Evolutionary conservation across 2,888 invertebrate species (phyloP), one percentile per base, ranked within the genome.

Genomic region (Ctena decussata): DNA sequence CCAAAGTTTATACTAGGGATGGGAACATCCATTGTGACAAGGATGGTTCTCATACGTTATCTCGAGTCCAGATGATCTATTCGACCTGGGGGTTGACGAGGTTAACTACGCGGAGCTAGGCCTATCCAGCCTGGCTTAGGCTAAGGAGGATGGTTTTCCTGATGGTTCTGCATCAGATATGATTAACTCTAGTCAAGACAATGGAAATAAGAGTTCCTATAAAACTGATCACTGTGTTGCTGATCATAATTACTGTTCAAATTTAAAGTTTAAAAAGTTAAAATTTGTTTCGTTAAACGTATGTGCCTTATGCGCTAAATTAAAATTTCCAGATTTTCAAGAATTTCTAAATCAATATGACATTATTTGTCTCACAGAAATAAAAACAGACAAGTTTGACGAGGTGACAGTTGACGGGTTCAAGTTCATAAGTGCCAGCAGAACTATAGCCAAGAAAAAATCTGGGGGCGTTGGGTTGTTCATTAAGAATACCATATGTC

Each of bases 61-160:
- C 30, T 37, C 77, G 5, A 41, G 60, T 35, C 65, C 77, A 15
- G 65, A 77, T 41, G 77, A 77, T 60, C 39, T 77, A 2, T 44
- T n/a, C 53, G 37, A 37, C 24, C 27, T 76, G 32, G 57, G 60
- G 24, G 37, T 76, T 2, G 76, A 76, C 21, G 53, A 60, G 60
- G 27, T 60, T 60, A 60, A 30, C 60, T 60, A 60, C 30, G 60
- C 24, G 60, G 60, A 60, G 30, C 30, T 60, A 6, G 60, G 60
- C 30, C 11, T 65, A 35, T 3, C 65, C 21, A 65, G 18, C 65
- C 65, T 32, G 18, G 65, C 65, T 35, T 65, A 65, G 65, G 65
- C 35, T 35, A 65, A 65, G 32, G 65, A 65, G 65, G 35, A 65
- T 65, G 65, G 65, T 35, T 32, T 15, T 12, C 8, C 15, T 27